Evolutionary conservation across 2,888 invertebrate genomes (phyloP).

Genomic region (Pteria penguin): DNA sequence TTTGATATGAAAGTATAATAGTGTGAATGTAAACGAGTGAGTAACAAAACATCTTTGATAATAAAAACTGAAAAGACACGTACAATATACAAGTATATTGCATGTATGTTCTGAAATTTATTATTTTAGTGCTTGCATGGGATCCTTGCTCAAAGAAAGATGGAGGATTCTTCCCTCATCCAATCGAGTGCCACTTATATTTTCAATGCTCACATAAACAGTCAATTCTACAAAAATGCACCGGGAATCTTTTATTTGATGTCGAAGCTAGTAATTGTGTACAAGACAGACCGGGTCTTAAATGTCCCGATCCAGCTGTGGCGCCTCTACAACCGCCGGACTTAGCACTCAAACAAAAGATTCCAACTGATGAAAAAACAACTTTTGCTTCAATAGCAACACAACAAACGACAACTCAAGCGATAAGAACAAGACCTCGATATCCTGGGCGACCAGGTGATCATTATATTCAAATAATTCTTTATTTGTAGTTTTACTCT

Average conservation of each 20-base stretch:
- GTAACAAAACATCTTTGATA: too few species aligned
- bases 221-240: slow-evolving; percentile 56
- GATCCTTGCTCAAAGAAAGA: slow-evolving; percentile 53
- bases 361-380: background rate
- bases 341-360: slow-evolving; percentile 39
- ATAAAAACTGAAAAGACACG: too few species aligned
- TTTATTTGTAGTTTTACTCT: too few species aligned
- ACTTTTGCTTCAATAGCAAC: slow-evolving; percentile 10
- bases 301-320: slow-evolving; percentile 24
- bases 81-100: too few species aligned
- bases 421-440: slow-evolving; percentile 20
- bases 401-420: background rate
- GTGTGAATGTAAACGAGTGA: too few species aligned
- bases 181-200: slow-evolving; percentile 62
- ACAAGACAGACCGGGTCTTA: slow-evolving; percentile 32
- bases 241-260: slow-evolving; percentile 54
- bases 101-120: too few species aligned
- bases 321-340: slow-evolving; percentile 37
- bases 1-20: too few species aligned
- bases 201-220: slow-evolving; percentile 66
- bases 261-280: slow-evolving; percentile 36
- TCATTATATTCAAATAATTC: too few species aligned
- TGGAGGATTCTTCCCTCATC: slow-evolving; percentile 61
- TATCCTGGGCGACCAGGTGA: slow-evolving; percentile 58
- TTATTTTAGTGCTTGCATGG: slow-evolving; percentile 56